Evolutionary conservation across 2,797 vertebrate genomes (phyloP).

Genomic region (Sebastes wilsoni): DNA sequence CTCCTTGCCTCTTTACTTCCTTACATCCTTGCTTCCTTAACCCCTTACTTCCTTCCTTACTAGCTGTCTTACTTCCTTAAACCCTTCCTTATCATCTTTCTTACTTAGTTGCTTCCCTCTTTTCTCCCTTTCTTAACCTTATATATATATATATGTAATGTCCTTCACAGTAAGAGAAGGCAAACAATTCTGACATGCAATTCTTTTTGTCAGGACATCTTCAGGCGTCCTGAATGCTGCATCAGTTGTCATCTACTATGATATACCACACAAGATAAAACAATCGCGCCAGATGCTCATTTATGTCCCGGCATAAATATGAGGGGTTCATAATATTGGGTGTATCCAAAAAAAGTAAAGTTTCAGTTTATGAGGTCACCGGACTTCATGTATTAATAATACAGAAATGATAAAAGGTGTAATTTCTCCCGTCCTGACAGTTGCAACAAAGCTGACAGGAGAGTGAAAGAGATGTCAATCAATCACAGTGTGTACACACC

Average conservation of each 20-base stretch:
- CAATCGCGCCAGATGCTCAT: neutral
- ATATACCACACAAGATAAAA: neutral
- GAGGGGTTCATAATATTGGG: neutral
- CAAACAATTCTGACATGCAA: too few species aligned
- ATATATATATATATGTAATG: too few species aligned
- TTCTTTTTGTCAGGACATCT: too few species aligned
- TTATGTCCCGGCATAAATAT: neutral
- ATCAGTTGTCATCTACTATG: neutral
- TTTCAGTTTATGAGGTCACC: neutral
- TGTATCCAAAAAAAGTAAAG: neutral
- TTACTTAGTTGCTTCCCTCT: too few species aligned
- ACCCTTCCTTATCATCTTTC: too few species aligned
- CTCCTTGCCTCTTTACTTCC: too few species aligned
- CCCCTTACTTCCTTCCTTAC: too few species aligned
- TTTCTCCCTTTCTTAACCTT: too few species aligned
- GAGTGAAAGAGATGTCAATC: neutral
- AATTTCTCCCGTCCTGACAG: neutral
- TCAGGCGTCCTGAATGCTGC: too few species aligned
- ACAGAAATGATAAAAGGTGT: neutral
- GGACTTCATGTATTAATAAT: neutral
- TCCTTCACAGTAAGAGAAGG: too few species aligned
- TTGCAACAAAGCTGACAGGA: neutral
- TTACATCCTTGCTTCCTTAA: too few species aligned
- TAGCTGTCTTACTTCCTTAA: too few species aligned
- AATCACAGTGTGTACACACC: neutral